phyloP scores from a whole-genome alignment of 2,888 invertebrate species.

The Thereva unica region DNA sequence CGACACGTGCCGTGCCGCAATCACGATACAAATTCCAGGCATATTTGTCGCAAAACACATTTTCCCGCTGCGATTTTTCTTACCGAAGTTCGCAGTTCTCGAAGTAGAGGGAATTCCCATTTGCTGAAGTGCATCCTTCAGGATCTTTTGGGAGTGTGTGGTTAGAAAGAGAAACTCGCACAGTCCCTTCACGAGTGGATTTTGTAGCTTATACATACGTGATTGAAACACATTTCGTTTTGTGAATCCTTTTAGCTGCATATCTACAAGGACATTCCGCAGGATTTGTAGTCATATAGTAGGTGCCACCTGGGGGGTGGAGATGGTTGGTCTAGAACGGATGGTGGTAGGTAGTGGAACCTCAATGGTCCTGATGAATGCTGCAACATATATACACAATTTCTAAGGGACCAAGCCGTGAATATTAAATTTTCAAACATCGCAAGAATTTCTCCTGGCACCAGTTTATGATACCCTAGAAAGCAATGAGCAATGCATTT shows the following conservation, averaged over 20 bases:
- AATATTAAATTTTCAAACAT: slow-evolving; percentile 30
- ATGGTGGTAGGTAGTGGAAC: slow-evolving; percentile 10
- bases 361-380: slow-evolving; percentile 14
- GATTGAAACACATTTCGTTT: slow-evolving; percentile 12
- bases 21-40: neutral
- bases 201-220: neutral
- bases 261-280: too few relatives aligned
- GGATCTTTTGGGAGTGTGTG: too few relatives aligned
- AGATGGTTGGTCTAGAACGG: too few relatives aligned
- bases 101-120: too few relatives aligned
- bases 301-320: too few relatives aligned
- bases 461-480: slow-evolving; percentile 23
- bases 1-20: too few relatives aligned
- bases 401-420: slow-evolving; percentile 13
- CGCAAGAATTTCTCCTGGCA: slow-evolving; percentile 24
- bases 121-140: too few relatives aligned
- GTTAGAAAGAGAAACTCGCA: too few relatives aligned
- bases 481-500: slow-evolving; percentile 31
- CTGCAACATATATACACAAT: neutral
- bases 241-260: slow-evolving; percentile 4
- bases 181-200: too few relatives aligned
- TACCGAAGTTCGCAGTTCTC: too few relatives aligned
- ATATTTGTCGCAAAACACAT: slow-evolving; percentile 24
- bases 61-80: slow-evolving; percentile 29
- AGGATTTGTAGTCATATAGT: too few relatives aligned